Percentiles rank a stretch among this genome's conserved stretches.
phyloP scores from a whole-genome alignment of 2,113 vertebrate genomes.

The Neopipo cinnamomea region DNA sequence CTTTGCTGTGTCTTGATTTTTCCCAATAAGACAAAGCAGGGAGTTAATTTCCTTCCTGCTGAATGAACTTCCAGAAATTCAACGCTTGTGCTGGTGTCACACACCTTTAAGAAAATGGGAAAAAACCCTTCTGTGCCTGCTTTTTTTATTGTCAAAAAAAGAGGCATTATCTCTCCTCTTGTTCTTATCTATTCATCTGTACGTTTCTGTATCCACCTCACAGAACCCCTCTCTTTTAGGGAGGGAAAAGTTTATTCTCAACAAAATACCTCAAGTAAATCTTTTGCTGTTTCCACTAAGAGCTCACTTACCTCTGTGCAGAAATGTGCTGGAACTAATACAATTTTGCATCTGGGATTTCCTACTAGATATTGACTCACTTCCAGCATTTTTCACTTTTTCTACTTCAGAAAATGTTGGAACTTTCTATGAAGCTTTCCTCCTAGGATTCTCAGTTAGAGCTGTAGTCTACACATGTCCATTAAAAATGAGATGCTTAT shows the following conservation, averaged over 20 bases:
- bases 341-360: constrained; percentile 8
- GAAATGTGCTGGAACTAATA: constrained; percentile 29
- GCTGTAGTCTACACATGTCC: background rate
- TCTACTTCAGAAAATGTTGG: background rate
- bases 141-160: background rate
- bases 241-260: background rate
- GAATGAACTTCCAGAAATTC: background rate
- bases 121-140: background rate
- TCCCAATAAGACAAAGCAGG: background rate
- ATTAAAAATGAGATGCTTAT: background rate
- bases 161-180: background rate
- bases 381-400: background rate
- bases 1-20: background rate
- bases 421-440: background rate
- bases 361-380: background rate
- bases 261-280: background rate
- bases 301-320: background rate
- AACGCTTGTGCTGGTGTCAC: rapidly evolving
- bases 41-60: background rate
- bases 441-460: background rate
- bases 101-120: background rate
- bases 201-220: background rate
- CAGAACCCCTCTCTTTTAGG: background rate
- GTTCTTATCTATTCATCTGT: background rate
- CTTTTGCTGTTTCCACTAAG: background rate